phyloP scores from a whole-genome alignment of 2,113 vertebrate genomes.

The Nymphicus hollandicus region DNA sequence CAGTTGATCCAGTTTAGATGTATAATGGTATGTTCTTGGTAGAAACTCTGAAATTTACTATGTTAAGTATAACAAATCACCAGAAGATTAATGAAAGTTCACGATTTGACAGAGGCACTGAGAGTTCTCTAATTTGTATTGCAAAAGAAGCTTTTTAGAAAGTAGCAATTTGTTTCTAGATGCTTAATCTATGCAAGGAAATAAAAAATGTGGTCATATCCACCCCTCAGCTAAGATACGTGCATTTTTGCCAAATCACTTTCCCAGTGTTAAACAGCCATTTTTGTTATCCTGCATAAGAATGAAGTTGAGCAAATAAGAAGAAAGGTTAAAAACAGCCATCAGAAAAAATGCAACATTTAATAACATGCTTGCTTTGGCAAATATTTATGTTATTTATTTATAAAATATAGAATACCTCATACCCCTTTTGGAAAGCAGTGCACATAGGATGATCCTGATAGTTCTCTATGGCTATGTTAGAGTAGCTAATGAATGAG shows the following conservation, averaged over 20 bases:
- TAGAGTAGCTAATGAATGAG: background rate
- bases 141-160: background rate
- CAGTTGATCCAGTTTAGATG: background rate
- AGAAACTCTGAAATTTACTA: background rate
- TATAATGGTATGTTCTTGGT: background rate
- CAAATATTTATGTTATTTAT: background rate
- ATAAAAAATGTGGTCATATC: background rate
- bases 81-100: background rate
- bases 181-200: background rate
- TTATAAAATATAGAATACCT: background rate
- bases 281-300: background rate
- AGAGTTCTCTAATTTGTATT: background rate
- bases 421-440: background rate
- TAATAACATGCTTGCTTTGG: background rate
- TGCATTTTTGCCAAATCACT: background rate
- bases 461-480: background rate
- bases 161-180: background rate
- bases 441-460: background rate
- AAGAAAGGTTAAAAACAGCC: background rate
- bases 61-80: background rate
- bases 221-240: fast-evolving
- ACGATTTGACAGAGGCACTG: background rate
- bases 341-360: background rate
- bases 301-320: background rate
- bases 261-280: background rate